Base-by-base conservation (phyloP, 2,888 invertebrate species). In the Melieria picta region DNA sequence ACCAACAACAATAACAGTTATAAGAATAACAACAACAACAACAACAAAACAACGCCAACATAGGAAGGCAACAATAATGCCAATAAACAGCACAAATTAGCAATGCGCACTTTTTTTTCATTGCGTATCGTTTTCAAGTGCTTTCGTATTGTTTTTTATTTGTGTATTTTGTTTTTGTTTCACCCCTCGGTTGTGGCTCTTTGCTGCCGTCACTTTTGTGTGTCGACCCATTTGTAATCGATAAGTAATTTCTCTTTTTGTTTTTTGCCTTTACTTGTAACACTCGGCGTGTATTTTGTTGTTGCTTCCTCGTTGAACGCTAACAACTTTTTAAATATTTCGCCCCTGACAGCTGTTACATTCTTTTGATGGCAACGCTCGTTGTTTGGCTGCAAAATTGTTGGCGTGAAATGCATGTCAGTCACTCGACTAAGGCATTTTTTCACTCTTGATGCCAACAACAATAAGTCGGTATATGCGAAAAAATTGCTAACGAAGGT, bases 211-310 rank as follows among this genome's bases (percentile, higher is more conserved):
- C n/a, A 52, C 10, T 42, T 50, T n/a, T 55, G 55, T n/a, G 13
- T 30, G 60, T 50, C 50, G 56, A 45, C 45, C 58, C 42, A 67
- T 60, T 66, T 67, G 43, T 58, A 46, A 60, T 58, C 58, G 42
- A 56, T 46, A 58, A 67, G 60, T 60, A 60, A 43, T 67, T 67
- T 67, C 67, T 67, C 67, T 67, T 60, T 67, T 67, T 60, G 10
- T 13, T 60, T 60, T 60, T 7, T 45, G 52, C 10, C 13, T 52
- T 52, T 52, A 13, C 1, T 52, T n/a, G 11, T 13, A 11, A 13
- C 13, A 52, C 7, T 6, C 11, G 9, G 50, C 50, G 7, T 50
- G 50, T 30, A 30, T 30, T 30, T 30, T 30, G 30, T 30, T 30
- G 30, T 30, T 30, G 30, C 30, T 30, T 30, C 30, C 30, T 30